Conservation (phyloP, 2,797 vertebrate species). For the Dallia pectoralis region DNA sequence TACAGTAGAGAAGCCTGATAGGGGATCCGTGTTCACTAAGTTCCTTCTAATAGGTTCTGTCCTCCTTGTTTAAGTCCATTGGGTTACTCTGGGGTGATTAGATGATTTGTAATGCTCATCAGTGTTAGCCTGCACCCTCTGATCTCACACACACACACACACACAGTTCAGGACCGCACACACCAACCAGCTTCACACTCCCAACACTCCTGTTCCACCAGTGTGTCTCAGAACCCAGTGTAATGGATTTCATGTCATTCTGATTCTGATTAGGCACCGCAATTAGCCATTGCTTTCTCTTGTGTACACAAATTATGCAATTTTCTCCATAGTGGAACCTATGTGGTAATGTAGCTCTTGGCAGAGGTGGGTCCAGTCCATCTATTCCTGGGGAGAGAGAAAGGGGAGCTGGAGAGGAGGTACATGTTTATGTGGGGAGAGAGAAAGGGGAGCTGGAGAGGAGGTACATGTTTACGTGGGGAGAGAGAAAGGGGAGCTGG, state of each 20-base stretch:
- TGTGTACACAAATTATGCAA: conserved; percentile 59
- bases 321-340: conserved; percentile 49
- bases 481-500: conserved; percentile 45
- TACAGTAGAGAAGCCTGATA: not conserved
- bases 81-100: not conserved
- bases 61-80: not conserved
- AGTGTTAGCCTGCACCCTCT: conserved; percentile 4
- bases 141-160: not conserved
- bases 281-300: conserved; percentile 52
- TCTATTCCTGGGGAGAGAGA: conserved; percentile 31
- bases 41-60: not conserved
- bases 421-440: too few relatives aligned
- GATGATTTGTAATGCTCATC: conserved; percentile 10
- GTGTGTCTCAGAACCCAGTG: conserved; percentile 6
- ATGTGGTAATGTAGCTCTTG: conserved; percentile 79
- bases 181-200: not conserved
- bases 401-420: conserved; percentile 42
- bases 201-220: conserved; percentile 23
- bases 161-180: not conserved
- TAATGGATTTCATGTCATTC: conserved; percentile 54
- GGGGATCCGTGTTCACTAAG: not conserved
- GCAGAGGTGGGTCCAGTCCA: conserved; percentile 54
- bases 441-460: conserved; percentile 38
- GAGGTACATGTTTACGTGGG: too few relatives aligned
- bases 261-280: conserved; percentile 52